Percentiles rank a stretch among this genome's conserved stretches.
phyloP scores from a whole-genome alignment of 1,140 invertebrate genomes.

The Carcinoscorpius rotundicauda region DNA sequence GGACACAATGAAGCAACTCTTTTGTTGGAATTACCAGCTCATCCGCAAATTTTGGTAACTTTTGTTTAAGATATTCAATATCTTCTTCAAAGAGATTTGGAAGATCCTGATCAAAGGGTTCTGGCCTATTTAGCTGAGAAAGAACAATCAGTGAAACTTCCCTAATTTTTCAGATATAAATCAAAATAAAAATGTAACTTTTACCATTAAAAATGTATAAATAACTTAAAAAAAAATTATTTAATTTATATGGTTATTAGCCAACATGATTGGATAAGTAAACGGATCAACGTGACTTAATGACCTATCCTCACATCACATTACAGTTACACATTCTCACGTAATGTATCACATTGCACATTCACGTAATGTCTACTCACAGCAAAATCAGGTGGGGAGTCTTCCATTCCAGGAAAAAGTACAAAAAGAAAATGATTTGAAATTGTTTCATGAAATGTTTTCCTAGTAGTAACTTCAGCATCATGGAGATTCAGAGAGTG shows the following conservation, averaged over 20 bases:
- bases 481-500: conserved; percentile 59
- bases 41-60: conserved; percentile 40
- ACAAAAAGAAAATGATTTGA: conserved; percentile 73
- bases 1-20: too few relatives aligned
- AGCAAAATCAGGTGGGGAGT: conserved; percentile 70
- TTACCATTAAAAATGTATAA: not conserved
- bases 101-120: conserved; percentile 29
- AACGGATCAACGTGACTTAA: too few relatives aligned
- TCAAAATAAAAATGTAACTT: not conserved
- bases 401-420: conserved; percentile 76
- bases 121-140: conserved; percentile 17
- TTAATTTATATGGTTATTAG: too few relatives aligned
- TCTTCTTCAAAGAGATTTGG: conserved; percentile 46
- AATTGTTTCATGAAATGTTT: conserved; percentile 57
- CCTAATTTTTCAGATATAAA: not conserved
- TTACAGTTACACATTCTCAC: too few relatives aligned
- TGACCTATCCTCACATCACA: too few relatives aligned
- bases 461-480: conserved; percentile 55
- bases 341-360: too few relatives aligned
- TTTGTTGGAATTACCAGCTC: too few relatives aligned
- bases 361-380: conserved; percentile 25
- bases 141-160: not conserved
- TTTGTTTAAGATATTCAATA: conserved; percentile 47
- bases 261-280: too few relatives aligned
- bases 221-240: conserved; percentile 28